Evolutionary conservation across 2,888 invertebrate species (phyloP), one percentile per base, ranked within the genome.

Genomic region (Mesopsocus fuscifrons): DNA sequence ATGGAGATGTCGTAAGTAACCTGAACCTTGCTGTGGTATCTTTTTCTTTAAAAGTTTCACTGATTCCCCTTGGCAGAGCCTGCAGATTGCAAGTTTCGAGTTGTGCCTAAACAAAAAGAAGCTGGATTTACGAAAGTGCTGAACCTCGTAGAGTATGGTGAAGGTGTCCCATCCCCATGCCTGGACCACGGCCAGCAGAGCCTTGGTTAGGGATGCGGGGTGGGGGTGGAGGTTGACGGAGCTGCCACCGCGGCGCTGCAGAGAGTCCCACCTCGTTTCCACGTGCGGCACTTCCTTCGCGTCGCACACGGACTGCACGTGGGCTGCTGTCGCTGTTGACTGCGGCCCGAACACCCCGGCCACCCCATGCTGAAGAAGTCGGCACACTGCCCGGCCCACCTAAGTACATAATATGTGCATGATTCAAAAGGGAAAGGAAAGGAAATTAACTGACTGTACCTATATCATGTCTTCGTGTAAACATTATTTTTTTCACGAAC

Each of bases 131-230:
- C n/a, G n/a, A n/a, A n/a, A n/a, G n/a, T n/a, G n/a, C n/a, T n/a
- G n/a, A 18, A 38, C 63, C 64, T 95, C 92, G 62, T 94, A 95
- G 52, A 95, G 83, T 52, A 95, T 87, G 21, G 92, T 91, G 59
- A 92, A 92, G n/a, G 83, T 80, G 59, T 81, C 84, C 94, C 94
- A 95, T 46, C 82, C 85, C 79, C 85, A 83, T 2, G 79, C 77
- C 56, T 79, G 74, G 32, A 95, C 84, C 49, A 92, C 67, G 62
- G 88, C 87, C 49, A 88, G 85, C 55, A 43, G 15, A 4, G 38
- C 69, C 49, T 56, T 54, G 44, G 66, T 59, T 23, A 70, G 52
- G 1, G 60, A 55, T 20, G 55, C 51, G 17, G 68, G 65, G 52
- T 69, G 62, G 1, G 71, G 71, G 51, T 63, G 65, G 6, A 71